Percentiles rank a stretch among this genome's conserved stretches.
Evolutionary conservation across 2,888 invertebrate species (phyloP).

Genomic region (Platynereis dumerilii): DNA sequence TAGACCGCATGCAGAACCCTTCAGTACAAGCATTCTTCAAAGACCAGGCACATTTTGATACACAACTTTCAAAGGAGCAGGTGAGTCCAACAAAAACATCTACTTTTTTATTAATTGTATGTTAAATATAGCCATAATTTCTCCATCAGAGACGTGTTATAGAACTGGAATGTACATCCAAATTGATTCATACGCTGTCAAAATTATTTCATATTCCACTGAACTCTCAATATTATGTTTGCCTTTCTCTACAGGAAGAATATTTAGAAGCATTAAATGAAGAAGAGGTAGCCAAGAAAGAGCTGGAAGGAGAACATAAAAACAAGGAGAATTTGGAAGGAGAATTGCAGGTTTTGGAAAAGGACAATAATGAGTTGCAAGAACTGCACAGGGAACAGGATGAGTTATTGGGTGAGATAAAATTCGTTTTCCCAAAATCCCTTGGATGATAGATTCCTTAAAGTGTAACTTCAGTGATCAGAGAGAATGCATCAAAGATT

Average conservation of each 20-base stretch:
- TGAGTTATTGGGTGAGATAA: constrained; percentile 61
- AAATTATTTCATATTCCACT: not conserved
- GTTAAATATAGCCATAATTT: too few relatives aligned
- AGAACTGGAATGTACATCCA: not conserved
- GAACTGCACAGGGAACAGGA: constrained; percentile 65
- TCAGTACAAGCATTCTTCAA: constrained; percentile 60
- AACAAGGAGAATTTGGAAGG: constrained; percentile 53
- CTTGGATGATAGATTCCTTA: too few relatives aligned
- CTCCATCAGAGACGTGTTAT: not conserved
- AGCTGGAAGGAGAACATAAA: constrained; percentile 55
- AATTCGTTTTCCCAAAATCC: too few relatives aligned
- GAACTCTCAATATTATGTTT: not conserved
- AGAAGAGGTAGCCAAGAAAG: constrained; percentile 63
- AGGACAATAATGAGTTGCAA: constrained; percentile 60
- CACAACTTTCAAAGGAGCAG: constrained; percentile 59
- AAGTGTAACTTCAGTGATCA: too few relatives aligned
- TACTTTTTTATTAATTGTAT: too few relatives aligned
- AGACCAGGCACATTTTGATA: constrained; percentile 58
- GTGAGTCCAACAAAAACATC: too few relatives aligned
- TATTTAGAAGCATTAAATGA: constrained; percentile 63
- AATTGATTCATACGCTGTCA: not conserved
- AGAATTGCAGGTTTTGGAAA: constrained; percentile 57
- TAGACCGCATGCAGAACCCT: constrained; percentile 61
- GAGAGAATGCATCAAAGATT: too few relatives aligned
- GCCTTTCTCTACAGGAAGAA: constrained; percentile 53